These are phyloP conservation scores for Reticulitermes speratus DNA, from an alignment of 1,140 invertebrate species.

Conservation along the genomic window DNA sequence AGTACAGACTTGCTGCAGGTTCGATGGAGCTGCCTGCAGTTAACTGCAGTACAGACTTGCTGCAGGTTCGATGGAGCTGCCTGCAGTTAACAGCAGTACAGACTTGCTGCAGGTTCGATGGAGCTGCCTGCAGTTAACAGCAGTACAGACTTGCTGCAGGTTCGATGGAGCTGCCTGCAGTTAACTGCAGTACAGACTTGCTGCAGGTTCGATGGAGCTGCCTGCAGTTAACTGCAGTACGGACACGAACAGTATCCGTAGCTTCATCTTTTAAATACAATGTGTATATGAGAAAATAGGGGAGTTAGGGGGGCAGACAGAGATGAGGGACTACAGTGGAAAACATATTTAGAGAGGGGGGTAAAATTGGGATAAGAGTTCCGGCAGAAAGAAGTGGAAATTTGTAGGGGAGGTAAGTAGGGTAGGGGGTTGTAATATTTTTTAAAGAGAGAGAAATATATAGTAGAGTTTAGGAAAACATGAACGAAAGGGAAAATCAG, in stretches of 20 bases:
- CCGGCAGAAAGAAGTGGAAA: conserved; percentile 3
- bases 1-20: too few relatives aligned
- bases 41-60: neutral
- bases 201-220: neutral
- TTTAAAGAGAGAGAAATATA: neutral
- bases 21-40: too few relatives aligned
- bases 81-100: too few relatives aligned
- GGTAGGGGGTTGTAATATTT: neutral
- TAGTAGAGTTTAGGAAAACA: conserved; percentile 1
- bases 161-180: neutral
- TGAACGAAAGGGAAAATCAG: neutral
- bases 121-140: too few relatives aligned
- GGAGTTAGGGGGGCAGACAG: conserved; percentile 37
- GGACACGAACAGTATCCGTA: neutral
- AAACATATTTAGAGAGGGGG: conserved; percentile 7
- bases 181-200: neutral
- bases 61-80: neutral
- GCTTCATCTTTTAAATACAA: neutral
- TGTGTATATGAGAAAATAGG: neutral
- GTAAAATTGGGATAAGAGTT: neutral
- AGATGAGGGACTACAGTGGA: conserved; percentile 33
- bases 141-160: neutral
- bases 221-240: neutral
- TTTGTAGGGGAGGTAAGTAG: conserved; percentile 9
- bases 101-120: too few relatives aligned